Base-by-base conservation (phyloP, 2,113 vertebrate genomes). In the Fregetta grallaria region DNA sequence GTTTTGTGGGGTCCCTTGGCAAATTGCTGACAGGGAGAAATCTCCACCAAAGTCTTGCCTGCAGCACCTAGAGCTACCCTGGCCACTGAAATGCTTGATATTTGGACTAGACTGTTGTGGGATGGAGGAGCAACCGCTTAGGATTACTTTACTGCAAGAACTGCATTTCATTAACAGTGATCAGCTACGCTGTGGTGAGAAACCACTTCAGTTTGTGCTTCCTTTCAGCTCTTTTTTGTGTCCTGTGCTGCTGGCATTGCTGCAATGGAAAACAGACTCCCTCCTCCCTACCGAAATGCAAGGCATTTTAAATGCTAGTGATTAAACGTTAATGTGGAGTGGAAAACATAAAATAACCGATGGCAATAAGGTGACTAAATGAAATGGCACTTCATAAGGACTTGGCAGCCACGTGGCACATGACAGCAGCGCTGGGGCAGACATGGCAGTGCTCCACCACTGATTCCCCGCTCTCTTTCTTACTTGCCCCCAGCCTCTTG, bases 401-500 rank as follows among this genome's bases (percentile, higher is more conserved):
- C 36, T 38, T 13, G 0, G n/a, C 42, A 49, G 68, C 68, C 58
- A 19, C 1, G 4, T 13, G 73, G n/a, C 20, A 14, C 4, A 19
- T 53, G 83, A 36, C 10, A 21, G 45, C n/a, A 18, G 34, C 9
- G 32, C 50, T 34, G 27, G 78, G 34, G 45, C 52, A 26, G 67
- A 11, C 3, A 1, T 3, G 67, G 44, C 50, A 34, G 23, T 10
- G 56, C 49, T 50, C 26, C 7, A 6, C 13, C 27, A 14, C 3
- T 0, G 40, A 13, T 25, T 49, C n/a, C 38, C n/a, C 6, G 3
- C n/a, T 84, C 22, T 47, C 34, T 53, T 66, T 5, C 2, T 7
- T 3, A 2, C 30, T 76, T 58, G 19, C 5, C 34, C 42, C 15
- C 7, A 5, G 30, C 26, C 59, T 68, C 65, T 61, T 40, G 11